phyloP scores from a whole-genome alignment of 1,140 invertebrate species.

The Procambarus clarkii region DNA sequence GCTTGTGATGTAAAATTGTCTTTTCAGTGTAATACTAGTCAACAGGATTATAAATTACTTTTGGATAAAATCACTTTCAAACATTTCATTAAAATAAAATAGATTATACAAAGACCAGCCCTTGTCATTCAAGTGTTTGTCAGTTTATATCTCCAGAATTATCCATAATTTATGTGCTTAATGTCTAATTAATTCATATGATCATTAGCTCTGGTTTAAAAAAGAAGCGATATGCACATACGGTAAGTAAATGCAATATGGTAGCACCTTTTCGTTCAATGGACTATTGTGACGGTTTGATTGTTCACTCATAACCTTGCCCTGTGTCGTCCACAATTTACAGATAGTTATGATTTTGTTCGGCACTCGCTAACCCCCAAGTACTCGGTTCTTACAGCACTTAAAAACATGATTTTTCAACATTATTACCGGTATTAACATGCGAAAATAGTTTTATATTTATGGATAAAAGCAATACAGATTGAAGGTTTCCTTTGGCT shows the following conservation, averaged over 20 bases:
- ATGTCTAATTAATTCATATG: background rate
- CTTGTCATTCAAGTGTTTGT: background rate
- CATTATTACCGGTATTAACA: too few species aligned
- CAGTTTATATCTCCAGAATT: background rate
- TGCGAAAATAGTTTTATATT: too few species aligned
- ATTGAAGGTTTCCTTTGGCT: too few species aligned
- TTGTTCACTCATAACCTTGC: constrained; percentile 15
- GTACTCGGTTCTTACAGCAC: too few species aligned
- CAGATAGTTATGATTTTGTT: background rate
- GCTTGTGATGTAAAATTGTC: background rate
- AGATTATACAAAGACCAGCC: background rate
- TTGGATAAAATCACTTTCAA: background rate
- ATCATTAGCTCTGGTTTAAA: constrained; percentile 14
- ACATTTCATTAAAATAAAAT: background rate
- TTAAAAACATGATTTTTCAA: too few species aligned
- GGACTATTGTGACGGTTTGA: constrained; percentile 53
- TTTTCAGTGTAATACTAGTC: background rate
- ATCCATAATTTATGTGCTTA: constrained; percentile 14
- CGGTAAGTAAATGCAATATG: constrained; percentile 51
- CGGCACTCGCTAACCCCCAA: too few species aligned
- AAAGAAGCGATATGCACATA: constrained; percentile 51
- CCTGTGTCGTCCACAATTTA: background rate
- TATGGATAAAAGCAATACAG: too few species aligned
- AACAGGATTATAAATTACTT: background rate
- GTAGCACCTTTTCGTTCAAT: constrained; percentile 55